These are phyloP conservation scores for Himalopsyche kuldschensis DNA, from an alignment of 2,888 invertebrate species.

Conservation along the genomic window DNA sequence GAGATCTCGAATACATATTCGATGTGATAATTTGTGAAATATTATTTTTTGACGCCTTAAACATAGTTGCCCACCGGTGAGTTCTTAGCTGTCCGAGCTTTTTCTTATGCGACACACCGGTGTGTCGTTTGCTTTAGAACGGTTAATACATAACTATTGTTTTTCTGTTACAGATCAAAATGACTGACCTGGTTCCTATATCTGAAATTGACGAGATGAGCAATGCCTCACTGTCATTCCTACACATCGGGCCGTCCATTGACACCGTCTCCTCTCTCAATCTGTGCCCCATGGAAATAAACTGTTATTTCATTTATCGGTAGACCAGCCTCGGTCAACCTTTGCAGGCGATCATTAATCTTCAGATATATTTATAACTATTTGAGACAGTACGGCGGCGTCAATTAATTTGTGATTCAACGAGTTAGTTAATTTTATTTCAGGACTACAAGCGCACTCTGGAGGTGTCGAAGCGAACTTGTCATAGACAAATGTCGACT, in stretches of 20 bases:
- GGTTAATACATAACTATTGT: neutral
- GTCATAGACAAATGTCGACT: neutral
- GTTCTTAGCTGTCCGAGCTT: too few relatives aligned
- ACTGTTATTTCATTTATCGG: constrained; percentile 34
- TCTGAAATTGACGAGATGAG: constrained; percentile 47
- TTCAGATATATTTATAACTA: neutral
- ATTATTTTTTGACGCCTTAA: too few relatives aligned
- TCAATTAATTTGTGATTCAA: neutral
- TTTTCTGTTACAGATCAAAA: constrained; percentile 52
- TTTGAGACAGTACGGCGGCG: neutral
- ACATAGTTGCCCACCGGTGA: too few relatives aligned
- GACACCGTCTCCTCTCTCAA: constrained; percentile 23
- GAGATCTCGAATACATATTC: too few relatives aligned
- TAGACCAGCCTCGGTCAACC: neutral
- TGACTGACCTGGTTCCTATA: constrained; percentile 55
- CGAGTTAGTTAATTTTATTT: neutral
- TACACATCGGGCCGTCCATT: constrained; percentile 44
- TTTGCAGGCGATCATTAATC: neutral
- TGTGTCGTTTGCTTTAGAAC: too few relatives aligned
- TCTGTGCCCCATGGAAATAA: constrained; percentile 36
- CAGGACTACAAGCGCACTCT: neutral
- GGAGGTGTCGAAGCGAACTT: neutral
- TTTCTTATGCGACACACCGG: too few relatives aligned
- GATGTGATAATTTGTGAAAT: too few relatives aligned
- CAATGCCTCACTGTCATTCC: constrained; percentile 59